Conservation (phyloP, 2,113 vertebrate species). For the Pseudorhombus dupliciocellatus region DNA sequence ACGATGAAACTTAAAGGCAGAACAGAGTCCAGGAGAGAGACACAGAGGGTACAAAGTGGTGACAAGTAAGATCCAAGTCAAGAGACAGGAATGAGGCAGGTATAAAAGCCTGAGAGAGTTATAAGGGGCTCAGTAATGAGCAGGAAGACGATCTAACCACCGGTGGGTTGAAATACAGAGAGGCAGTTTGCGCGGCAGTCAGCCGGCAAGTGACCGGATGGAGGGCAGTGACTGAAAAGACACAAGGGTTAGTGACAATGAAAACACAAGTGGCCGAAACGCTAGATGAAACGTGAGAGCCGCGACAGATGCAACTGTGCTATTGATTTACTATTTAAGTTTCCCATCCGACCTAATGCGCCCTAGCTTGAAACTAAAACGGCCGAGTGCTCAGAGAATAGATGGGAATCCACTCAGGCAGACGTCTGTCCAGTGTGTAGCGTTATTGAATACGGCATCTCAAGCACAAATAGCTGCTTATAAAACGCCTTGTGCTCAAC, state of each 20-base stretch:
- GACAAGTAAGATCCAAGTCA: too few species aligned
- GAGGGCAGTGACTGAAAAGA: background rate
- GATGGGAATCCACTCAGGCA: constrained; percentile 60
- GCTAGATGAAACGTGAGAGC: constrained; percentile 3
- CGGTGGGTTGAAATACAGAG: too few species aligned
- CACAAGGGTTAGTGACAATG: background rate
- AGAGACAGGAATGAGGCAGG: too few species aligned
- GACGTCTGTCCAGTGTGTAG: constrained; percentile 27
- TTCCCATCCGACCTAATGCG: constrained; percentile 57
- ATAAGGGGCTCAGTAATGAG: too few species aligned
- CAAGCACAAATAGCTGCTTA: constrained; percentile 67
- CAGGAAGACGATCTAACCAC: too few species aligned
- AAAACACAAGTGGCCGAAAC: background rate
- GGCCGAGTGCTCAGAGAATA: constrained; percentile 49
- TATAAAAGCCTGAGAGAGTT: too few species aligned
- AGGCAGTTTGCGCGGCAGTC: background rate
- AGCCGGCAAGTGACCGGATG: background rate
- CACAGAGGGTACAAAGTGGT: too few species aligned
- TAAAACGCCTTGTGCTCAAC: constrained; percentile 52
- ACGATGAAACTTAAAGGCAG: constrained; percentile 23
- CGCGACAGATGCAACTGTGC: constrained; percentile 38
- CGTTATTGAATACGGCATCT: constrained; percentile 56
- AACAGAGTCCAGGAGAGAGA: too few species aligned
- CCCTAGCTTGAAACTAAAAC: constrained; percentile 66
- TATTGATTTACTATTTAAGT: constrained; percentile 73